These are phyloP conservation scores for Nymphicus hollandicus DNA, from an alignment of 2,113 vertebrate species.

Conservation along the genomic window DNA sequence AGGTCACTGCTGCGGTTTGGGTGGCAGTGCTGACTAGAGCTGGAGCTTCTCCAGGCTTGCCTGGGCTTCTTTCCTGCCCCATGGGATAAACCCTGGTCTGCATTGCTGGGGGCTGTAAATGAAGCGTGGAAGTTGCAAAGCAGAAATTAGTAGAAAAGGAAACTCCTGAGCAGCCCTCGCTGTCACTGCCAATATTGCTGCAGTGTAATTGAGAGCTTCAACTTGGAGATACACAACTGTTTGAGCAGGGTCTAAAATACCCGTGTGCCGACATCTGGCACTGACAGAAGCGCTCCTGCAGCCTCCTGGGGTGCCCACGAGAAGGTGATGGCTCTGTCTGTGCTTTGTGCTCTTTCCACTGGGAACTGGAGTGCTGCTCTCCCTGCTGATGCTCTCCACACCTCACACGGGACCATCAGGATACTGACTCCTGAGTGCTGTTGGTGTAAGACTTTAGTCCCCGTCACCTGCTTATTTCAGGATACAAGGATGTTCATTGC, in stretches of 20 bases:
- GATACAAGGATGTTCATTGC: background rate
- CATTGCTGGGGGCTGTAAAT: fast-evolving
- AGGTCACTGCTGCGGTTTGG: fast-evolving
- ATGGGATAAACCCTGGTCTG: fast-evolving
- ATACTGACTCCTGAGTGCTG: too few species aligned
- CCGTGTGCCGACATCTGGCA: fast-evolving
- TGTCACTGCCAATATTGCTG: background rate
- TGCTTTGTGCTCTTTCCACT: background rate
- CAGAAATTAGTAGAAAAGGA: background rate
- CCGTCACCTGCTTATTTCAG: background rate
- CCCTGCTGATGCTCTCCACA: background rate
- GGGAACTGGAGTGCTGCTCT: fast-evolving
- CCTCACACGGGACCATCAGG: background rate
- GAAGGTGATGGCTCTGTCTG: background rate
- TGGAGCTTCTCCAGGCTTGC: background rate
- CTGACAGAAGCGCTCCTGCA: background rate
- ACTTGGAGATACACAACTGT: background rate
- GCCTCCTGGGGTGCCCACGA: background rate
- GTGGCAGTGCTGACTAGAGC: fast-evolving
- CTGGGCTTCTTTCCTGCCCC: background rate
- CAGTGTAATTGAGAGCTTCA: background rate
- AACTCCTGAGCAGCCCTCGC: background rate
- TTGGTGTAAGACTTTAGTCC: fast-evolving
- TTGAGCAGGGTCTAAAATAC: background rate
- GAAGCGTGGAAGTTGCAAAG: background rate